Evolutionary conservation across 1,140 invertebrate species (phyloP).

Genomic region (Babylonia areolata): DNA sequence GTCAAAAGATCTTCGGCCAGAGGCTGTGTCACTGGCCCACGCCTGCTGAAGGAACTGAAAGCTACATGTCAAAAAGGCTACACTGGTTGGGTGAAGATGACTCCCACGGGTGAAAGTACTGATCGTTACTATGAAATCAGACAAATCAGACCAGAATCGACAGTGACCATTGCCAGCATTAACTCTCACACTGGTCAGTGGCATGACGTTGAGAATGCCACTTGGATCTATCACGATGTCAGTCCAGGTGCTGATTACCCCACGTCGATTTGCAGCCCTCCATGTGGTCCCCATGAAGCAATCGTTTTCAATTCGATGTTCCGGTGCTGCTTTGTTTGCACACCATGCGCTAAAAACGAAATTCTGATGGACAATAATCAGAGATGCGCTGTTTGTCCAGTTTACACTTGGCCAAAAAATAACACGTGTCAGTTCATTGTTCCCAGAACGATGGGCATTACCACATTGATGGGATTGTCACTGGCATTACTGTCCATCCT

Average conservation of each 20-base stretch:
- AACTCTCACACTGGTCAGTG: neutral
- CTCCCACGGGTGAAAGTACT: slow-evolving; percentile 42
- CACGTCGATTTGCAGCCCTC: slow-evolving; percentile 55
- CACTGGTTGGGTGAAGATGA: slow-evolving; percentile 46
- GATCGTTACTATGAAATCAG: slow-evolving; percentile 40
- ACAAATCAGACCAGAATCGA: slow-evolving; percentile 25
- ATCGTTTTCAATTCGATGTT: no score
- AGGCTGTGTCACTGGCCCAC: slow-evolving; percentile 46
- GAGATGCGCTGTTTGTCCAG: no score
- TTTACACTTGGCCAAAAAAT: no score
- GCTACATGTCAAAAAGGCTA: slow-evolving; percentile 37
- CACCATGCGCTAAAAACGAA: no score
- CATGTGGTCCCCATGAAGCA: slow-evolving; percentile 38
- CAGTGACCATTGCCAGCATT: neutral
- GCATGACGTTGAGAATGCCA: neutral
- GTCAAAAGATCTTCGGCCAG: slow-evolving; percentile 1
- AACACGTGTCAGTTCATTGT: no score
- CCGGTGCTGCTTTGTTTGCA: no score
- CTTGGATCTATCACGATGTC: slow-evolving; percentile 11
- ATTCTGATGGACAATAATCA: no score
- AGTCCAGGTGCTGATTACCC: neutral
- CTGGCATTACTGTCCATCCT: no score
- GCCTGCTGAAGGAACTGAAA: slow-evolving; percentile 45
- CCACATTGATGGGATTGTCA: no score
- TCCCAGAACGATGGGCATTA: no score